phyloP scores from a whole-genome alignment of 2,888 invertebrate genomes.

The Euplexia lucipara region DNA sequence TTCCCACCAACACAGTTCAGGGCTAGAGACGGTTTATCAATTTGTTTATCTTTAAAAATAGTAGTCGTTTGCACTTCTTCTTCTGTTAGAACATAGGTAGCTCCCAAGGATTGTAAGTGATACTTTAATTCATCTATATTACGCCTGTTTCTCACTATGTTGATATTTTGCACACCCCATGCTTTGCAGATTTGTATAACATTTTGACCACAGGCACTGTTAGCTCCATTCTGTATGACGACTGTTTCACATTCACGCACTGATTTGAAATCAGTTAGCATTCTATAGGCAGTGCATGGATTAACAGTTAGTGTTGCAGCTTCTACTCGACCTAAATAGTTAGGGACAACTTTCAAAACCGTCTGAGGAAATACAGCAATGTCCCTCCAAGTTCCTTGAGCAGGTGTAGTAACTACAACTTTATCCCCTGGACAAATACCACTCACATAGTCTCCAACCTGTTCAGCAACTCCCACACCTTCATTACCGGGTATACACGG shows the following conservation, averaged over 20 bases:
- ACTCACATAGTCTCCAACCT: constrained; percentile 92
- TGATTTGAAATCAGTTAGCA: constrained; percentile 97
- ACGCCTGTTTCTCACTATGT: constrained; percentile 96
- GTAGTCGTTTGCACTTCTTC: constrained; percentile 81
- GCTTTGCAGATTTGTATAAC: constrained; percentile 97
- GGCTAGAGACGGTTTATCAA: constrained; percentile 95
- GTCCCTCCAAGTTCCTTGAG: constrained; percentile 97
- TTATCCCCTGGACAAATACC: constrained; percentile 92
- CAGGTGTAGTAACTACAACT: constrained; percentile 94
- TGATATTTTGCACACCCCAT: constrained; percentile 95
- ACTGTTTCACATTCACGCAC: constrained; percentile 93
- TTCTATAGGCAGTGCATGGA: constrained; percentile 98
- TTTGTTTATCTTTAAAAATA: constrained; percentile 85
- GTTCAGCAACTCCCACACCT: constrained; percentile 96
- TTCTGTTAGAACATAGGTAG: constrained; percentile 95
- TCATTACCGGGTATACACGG: constrained; percentile 98
- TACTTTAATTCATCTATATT: constrained; percentile 93
- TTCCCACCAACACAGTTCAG: constrained; percentile 99
- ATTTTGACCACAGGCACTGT: constrained; percentile 98
- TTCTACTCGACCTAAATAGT: constrained; percentile 92
- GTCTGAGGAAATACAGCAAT: constrained; percentile 91
- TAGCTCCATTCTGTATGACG: constrained; percentile 99
- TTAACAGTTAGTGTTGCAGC: constrained; percentile 98
- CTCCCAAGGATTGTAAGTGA: constrained; percentile 94
- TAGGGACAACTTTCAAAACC: constrained; percentile 93